A percentile compares a stretch with the other conserved stretches of the same genome.
Evolutionary conservation across 2,888 invertebrate genomes (phyloP).

Genomic region (Apamea monoglypha): DNA sequence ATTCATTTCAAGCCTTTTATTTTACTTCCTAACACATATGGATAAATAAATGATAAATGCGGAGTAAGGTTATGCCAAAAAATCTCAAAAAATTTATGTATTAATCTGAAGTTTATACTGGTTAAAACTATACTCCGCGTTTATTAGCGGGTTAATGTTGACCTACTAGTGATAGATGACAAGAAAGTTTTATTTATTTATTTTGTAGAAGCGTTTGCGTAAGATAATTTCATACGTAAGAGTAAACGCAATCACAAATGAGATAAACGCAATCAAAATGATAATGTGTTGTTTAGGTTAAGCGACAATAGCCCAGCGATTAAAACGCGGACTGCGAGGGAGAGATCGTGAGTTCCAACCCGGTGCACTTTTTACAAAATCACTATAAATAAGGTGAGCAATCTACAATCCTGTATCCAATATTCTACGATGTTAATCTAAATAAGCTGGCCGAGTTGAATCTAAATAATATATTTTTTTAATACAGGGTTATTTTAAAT

Average conservation of each 20-base stretch:
- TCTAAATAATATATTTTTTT: too few relatives aligned
- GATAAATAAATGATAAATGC: too few relatives aligned
- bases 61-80: neutral
- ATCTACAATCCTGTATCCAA: neutral
- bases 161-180: neutral
- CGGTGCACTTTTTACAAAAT: neutral
- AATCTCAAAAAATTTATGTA: neutral
- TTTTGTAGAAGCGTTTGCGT: neutral
- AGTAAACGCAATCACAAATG: neutral
- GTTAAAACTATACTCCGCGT: too few relatives aligned
- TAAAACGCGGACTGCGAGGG: neutral
- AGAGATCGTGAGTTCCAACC: neutral
- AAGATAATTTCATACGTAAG: constrained; percentile 6
- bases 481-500: too few relatives aligned
- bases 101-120: neutral
- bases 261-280: constrained; percentile 7
- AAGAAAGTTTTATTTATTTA: too few relatives aligned
- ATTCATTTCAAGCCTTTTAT: constrained; percentile 2
- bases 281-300: neutral
- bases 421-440: neutral
- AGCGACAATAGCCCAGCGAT: neutral
- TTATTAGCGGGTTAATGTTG: neutral
- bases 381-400: neutral
- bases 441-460: too few relatives aligned
- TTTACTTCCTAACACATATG: neutral